Evolutionary conservation across 2,113 vertebrate species (phyloP).

Genomic region (Ancistrus triradiatus): DNA sequence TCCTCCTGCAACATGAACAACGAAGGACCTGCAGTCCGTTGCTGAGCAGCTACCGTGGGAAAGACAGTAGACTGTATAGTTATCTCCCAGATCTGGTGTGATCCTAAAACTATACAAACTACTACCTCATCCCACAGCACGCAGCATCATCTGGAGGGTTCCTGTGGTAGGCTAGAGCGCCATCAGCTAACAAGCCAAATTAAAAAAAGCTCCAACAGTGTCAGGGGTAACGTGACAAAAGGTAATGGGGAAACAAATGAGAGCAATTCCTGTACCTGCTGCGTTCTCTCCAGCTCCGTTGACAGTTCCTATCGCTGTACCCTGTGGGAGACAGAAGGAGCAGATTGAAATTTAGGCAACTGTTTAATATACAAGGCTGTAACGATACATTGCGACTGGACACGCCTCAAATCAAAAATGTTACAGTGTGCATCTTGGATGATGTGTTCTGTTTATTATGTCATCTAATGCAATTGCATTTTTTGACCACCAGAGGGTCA

Average conservation of each 20-base stretch:
- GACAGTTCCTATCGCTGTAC: constrained; percentile 70
- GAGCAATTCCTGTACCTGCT: constrained; percentile 68
- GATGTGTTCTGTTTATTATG: no score
- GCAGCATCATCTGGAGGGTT: constrained; percentile 35
- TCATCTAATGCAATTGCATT: no score
- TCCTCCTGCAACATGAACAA: no score
- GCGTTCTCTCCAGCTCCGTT: constrained; percentile 72
- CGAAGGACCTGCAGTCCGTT: constrained; percentile 13
- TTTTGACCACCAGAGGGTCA: no score
- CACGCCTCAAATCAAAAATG: no score
- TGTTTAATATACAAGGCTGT: background rate
- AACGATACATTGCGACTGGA: no score
- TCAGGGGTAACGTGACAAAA: no score
- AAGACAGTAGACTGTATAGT: constrained; percentile 99
- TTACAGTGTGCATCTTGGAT: no score
- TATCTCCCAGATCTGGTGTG: constrained; percentile 98
- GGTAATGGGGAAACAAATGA: background rate
- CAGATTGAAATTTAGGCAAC: background rate
- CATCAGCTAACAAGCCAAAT: no score
- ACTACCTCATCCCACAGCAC: constrained; percentile 93
- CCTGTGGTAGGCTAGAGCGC: no score
- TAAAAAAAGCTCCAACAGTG: no score
- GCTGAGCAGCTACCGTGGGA: constrained; percentile 73
- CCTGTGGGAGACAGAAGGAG: constrained; percentile 53
- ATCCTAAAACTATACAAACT: constrained; percentile 99